Conservation (phyloP, 2,113 vertebrate genomes). For the Lanius ludovicianus region DNA sequence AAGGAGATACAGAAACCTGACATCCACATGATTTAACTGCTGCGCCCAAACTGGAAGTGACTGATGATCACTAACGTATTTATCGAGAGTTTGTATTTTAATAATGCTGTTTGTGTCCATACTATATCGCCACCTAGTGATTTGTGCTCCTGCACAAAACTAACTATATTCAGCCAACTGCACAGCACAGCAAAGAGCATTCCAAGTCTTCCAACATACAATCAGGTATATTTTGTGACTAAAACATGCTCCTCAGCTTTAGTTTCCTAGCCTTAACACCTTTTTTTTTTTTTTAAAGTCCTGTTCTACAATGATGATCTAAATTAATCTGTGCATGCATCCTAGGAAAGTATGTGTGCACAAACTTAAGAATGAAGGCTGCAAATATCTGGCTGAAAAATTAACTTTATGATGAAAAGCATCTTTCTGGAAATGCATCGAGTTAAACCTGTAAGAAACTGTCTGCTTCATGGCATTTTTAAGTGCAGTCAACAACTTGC, state of each 20-base stretch:
- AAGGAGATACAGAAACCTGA: neutral
- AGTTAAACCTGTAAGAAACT: neutral
- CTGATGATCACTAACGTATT: neutral
- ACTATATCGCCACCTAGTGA: conserved; percentile 61
- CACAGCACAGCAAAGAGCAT: neutral
- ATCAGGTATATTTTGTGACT: neutral
- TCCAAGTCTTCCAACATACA: neutral
- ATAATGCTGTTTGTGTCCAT: neutral
- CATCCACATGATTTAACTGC: neutral
- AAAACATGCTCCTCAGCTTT: neutral
- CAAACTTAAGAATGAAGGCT: neutral
- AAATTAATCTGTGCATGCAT: neutral
- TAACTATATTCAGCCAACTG: neutral
- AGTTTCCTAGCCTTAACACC: neutral
- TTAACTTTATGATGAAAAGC: neutral
- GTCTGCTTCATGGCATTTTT: neutral
- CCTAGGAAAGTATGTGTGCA: neutral
- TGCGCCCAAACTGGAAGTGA: neutral
- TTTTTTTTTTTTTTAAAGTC: too few relatives aligned
- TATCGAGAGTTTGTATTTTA: neutral
- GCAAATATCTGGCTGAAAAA: neutral
- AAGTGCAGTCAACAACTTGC: neutral
- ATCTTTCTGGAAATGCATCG: neutral
- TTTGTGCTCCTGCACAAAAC: neutral
- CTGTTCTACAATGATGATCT: neutral